Conservation (phyloP, 2,888 invertebrate genomes). For the Lottia gigantea region DNA sequence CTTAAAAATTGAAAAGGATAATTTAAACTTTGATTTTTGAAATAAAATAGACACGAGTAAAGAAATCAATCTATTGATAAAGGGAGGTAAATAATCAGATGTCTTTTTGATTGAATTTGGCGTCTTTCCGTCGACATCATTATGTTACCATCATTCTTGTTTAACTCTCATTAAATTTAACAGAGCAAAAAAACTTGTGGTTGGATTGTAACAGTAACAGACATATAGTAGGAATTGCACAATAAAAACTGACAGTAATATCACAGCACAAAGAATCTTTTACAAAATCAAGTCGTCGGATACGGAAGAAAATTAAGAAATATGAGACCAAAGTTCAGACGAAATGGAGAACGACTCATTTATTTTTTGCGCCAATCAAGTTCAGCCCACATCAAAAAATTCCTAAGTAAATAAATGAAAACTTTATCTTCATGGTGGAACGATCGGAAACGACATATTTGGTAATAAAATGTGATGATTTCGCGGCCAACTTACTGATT, state of each 20-base stretch:
- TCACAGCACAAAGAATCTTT: neutral
- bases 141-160: neutral
- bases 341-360: neutral
- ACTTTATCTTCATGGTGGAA: neutral
- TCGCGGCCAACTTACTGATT: neutral
- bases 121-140: neutral
- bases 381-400: neutral
- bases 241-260: neutral
- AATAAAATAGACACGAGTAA: too few relatives aligned
- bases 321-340: neutral
- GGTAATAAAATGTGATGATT: slow-evolving; percentile 6
- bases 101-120: neutral
- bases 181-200: neutral
- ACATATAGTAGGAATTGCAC: neutral
- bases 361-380: slow-evolving; percentile 10
- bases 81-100: too few relatives aligned
- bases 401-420: slow-evolving; percentile 5
- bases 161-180: slow-evolving; percentile 1
- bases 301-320: neutral
- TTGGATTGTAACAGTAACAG: neutral
- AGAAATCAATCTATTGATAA: too few relatives aligned
- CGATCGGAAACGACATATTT: slow-evolving; percentile 8
- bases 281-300: neutral
- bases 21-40: too few relatives aligned
- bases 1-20: too few relatives aligned